Evolutionary conservation across 2,113 vertebrate species (phyloP).

Genomic region (Stigmatopora argus): DNA sequence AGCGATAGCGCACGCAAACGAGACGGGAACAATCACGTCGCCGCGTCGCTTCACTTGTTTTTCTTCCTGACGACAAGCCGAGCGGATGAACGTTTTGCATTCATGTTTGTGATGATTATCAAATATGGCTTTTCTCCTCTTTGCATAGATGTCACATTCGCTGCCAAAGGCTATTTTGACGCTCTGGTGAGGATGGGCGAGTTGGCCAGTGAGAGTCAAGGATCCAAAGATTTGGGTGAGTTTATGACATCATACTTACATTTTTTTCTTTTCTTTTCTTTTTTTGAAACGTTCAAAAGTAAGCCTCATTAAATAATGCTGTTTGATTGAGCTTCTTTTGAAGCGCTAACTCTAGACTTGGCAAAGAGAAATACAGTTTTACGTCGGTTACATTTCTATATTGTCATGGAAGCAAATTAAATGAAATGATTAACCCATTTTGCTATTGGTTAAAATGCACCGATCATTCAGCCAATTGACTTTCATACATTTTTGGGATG

Average conservation of each 20-base stretch:
- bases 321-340: neutral
- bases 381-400: too few relatives aligned
- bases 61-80: constrained; percentile 27
- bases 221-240: constrained; percentile 96
- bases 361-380: too few relatives aligned
- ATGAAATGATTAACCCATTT: too few relatives aligned
- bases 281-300: neutral
- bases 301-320: neutral
- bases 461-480: too few relatives aligned
- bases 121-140: neutral
- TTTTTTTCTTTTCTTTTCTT: neutral
- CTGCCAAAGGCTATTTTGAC: constrained; percentile 98
- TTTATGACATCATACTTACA: constrained; percentile 10
- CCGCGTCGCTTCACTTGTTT: constrained; percentile 9
- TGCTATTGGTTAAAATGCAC: too few relatives aligned
- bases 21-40: constrained; percentile 28
- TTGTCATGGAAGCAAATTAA: too few relatives aligned
- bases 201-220: constrained; percentile 96
- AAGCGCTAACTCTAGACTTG: neutral
- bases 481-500: too few relatives aligned
- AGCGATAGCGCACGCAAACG: constrained; percentile 20
- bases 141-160: constrained; percentile 86
- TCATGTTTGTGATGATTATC: neutral
- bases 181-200: constrained; percentile 98
- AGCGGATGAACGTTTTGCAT: neutral